A percentile compares a stretch with the other conserved stretches of the same genome.
These are phyloP conservation scores for Micropoecilia bifurca DNA, from an alignment of 2,797 vertebrate species.

Conservation along the genomic window DNA sequence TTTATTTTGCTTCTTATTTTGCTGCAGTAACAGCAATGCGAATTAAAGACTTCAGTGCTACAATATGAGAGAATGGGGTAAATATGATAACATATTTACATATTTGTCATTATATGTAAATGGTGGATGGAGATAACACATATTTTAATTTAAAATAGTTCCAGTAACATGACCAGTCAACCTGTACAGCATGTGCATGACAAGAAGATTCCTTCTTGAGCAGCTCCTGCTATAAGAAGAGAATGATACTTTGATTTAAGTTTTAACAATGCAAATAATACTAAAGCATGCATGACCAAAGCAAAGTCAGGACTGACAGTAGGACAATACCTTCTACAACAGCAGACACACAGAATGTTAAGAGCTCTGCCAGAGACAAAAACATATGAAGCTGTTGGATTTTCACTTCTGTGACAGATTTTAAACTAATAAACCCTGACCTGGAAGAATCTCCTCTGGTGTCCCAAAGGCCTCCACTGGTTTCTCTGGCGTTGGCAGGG, in stretches of 20 bases:
- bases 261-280: neutral
- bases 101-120: neutral
- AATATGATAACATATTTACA: neutral
- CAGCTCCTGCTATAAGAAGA: neutral
- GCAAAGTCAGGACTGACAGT: neutral
- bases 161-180: neutral
- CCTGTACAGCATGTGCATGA: neutral
- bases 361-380: neutral
- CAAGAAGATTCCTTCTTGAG: neutral
- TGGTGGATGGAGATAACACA: neutral
- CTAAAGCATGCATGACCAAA: neutral
- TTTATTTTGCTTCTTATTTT: neutral
- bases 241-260: neutral
- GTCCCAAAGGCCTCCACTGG: conserved; percentile 90
- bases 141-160: neutral
- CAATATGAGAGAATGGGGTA: neutral
- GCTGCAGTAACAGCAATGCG: neutral
- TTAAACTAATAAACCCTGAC: conserved; percentile 66
- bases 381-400: neutral
- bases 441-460: conserved; percentile 86
- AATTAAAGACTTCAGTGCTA: neutral
- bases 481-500: conserved; percentile 89
- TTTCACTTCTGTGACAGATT: neutral
- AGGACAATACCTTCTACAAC: neutral
- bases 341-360: neutral